phyloP scores from a whole-genome alignment of 2,113 vertebrate genomes.

The Ardeotis arabs region DNA sequence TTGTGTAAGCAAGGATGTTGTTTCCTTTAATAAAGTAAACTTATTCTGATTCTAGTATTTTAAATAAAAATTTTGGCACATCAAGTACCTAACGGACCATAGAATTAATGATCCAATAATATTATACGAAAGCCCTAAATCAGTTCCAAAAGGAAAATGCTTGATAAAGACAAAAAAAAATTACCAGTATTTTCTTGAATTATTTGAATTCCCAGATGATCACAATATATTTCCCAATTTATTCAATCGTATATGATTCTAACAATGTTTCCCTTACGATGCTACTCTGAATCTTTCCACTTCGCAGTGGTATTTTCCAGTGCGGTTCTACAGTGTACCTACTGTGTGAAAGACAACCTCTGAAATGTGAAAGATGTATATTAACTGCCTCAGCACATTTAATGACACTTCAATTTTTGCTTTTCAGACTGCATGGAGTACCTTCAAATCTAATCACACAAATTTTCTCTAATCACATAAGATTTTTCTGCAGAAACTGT shows the following conservation, averaged over 20 bases:
- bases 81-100: not conserved
- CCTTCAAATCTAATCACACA: not conserved
- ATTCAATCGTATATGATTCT: not conserved
- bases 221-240: not conserved
- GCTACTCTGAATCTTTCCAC: not conserved
- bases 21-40: not conserved
- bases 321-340: not conserved
- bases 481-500: not conserved
- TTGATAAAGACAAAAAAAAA: not conserved
- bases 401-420: not conserved
- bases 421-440: not conserved
- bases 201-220: not conserved
- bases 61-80: not conserved
- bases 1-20: not conserved
- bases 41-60: not conserved
- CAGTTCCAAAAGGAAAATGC: not conserved
- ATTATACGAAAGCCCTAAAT: not conserved
- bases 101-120: not conserved
- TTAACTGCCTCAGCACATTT: not conserved
- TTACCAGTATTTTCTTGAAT: not conserved
- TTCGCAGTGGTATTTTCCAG: not conserved
- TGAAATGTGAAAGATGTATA: not conserved
- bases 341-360: not conserved
- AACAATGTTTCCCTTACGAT: not conserved
- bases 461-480: not conserved